These are phyloP conservation scores for Ciconia maguari DNA, from an alignment of 2,113 vertebrate species.

Conservation along the genomic window DNA sequence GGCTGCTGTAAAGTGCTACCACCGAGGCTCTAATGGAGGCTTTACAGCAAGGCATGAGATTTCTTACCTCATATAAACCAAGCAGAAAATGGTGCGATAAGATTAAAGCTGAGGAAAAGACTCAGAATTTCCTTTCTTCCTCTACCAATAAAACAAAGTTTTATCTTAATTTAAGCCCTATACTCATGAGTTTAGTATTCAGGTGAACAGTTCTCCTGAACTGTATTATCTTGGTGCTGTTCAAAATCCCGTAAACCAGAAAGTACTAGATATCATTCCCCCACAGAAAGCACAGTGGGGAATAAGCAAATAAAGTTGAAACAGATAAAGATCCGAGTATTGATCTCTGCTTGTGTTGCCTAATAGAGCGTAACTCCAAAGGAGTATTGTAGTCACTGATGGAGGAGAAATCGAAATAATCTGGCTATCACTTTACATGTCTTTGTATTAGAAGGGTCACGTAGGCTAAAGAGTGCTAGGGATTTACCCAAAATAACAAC, in stretches of 20 bases:
- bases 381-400: conserved; percentile 63
- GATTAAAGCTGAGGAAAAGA: background rate
- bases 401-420: conserved; percentile 59
- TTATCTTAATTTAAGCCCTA: conserved; percentile 11
- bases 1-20: background rate
- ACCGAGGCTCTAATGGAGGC: background rate
- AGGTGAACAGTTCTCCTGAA: background rate
- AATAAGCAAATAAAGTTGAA: conserved; percentile 62
- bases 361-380: conserved; percentile 60
- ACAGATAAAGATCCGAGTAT: conserved; percentile 68
- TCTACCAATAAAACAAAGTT: background rate
- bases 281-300: conserved; percentile 29
- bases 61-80: background rate
- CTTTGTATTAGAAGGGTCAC: conserved; percentile 49
- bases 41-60: background rate
- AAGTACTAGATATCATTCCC: background rate
- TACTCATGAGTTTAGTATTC: background rate
- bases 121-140: background rate
- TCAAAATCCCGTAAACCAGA: background rate
- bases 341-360: conserved; percentile 69
- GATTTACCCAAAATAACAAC: conserved; percentile 28
- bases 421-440: conserved; percentile 47
- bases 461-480: conserved; percentile 32
- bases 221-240: background rate
- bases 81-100: background rate